phyloP scores from a whole-genome alignment of 1,140 invertebrate species.

The Trachelipus rathkii region DNA sequence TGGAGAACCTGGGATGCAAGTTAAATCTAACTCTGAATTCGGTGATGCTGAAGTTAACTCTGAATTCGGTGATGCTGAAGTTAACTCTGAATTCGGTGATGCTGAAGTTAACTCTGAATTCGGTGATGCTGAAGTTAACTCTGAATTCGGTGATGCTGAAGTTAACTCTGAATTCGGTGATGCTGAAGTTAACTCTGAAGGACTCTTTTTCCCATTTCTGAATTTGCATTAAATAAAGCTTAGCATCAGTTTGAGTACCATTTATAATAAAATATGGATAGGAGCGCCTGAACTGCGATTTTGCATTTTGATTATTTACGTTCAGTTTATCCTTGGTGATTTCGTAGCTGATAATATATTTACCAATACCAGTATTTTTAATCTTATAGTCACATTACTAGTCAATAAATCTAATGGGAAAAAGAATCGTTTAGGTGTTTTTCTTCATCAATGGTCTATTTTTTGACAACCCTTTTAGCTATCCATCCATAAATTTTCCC shows the following conservation, averaged over 20 bases:
- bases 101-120: no score
- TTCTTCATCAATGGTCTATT: not conserved
- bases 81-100: no score
- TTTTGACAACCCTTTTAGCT: no score
- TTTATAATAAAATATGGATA: not conserved
- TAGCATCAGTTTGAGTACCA: not conserved
- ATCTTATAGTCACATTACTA: not conserved
- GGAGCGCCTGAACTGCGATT: not conserved
- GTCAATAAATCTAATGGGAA: not conserved
- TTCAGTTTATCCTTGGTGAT: not conserved
- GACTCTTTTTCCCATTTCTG: no score
- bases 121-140: not conserved
- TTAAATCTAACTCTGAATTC: constrained; percentile 31
- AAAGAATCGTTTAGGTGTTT: not conserved
- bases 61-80: no score
- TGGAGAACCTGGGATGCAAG: constrained; percentile 23
- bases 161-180: no score
- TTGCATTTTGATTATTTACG: not conserved
- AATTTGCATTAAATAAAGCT: no score
- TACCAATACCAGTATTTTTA: not conserved
- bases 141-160: no score
- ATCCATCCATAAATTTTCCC: no score
- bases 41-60: not conserved
- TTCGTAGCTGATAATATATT: not conserved
- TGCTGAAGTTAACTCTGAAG: no score